Evolutionary conservation across 2,797 vertebrate species (phyloP).

Genomic region (Sitta carolinensis): DNA sequence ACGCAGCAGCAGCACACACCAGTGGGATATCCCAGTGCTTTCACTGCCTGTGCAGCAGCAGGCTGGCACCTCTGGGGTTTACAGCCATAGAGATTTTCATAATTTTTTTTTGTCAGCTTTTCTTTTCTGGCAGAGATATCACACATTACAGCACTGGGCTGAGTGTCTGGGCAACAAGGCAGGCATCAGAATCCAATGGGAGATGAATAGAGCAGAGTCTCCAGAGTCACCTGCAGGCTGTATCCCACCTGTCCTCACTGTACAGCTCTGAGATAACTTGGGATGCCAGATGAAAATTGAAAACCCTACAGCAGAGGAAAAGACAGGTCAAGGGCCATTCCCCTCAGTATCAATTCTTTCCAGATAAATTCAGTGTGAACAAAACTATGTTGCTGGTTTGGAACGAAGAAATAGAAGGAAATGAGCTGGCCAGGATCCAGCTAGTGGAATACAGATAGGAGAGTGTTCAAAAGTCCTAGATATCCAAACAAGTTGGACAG

Average conservation of each 20-base stretch:
- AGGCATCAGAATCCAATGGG: background rate
- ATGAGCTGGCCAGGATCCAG: background rate
- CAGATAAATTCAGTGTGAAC: background rate
- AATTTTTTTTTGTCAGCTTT: background rate
- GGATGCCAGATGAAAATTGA: background rate
- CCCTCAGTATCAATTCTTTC: background rate
- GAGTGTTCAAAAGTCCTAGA: background rate
- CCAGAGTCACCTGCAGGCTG: background rate
- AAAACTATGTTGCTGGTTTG: background rate
- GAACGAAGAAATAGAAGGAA: background rate
- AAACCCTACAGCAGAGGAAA: background rate
- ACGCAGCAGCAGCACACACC: background rate
- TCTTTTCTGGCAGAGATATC: background rate
- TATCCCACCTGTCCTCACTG: background rate
- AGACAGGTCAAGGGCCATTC: background rate
- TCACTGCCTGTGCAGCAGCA: background rate
- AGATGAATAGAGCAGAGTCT: background rate
- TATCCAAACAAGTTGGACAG: background rate
- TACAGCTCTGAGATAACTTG: background rate
- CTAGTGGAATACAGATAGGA: background rate
- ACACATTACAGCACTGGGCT: background rate
- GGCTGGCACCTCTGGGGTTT: background rate
- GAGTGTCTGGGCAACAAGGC: background rate
- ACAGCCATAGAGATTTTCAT: background rate
- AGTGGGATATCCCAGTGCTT: background rate